Percentiles rank a stretch among this genome's conserved stretches.
phyloP scores from a whole-genome alignment of 1,140 invertebrate genomes.

The Camponotus pennsylvanicus region DNA sequence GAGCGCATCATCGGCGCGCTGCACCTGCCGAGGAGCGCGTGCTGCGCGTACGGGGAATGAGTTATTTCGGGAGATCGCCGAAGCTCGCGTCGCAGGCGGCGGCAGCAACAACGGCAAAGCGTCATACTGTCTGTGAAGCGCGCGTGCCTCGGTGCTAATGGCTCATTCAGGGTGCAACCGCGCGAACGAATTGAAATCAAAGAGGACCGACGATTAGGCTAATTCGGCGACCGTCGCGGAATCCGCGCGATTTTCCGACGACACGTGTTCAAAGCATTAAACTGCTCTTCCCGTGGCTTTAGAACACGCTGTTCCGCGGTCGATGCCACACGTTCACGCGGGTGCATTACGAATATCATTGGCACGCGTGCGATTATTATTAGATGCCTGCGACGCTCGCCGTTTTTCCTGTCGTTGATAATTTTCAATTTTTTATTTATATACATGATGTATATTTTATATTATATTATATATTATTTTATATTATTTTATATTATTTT shows the following conservation, averaged over 20 bases:
- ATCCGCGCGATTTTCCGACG: slow-evolving; percentile 20
- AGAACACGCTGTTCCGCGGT: slow-evolving; percentile 7
- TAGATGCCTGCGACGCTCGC: background rate
- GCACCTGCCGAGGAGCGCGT: slow-evolving; percentile 55
- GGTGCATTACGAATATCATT: slow-evolving; percentile 19
- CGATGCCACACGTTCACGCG: slow-evolving; percentile 21
- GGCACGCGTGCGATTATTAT: slow-evolving; percentile 30
- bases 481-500: too few relatives aligned
- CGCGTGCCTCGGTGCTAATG: slow-evolving; percentile 67
- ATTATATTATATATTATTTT: too few relatives aligned
- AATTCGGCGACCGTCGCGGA: slow-evolving; percentile 47
- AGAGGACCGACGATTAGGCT: slow-evolving; percentile 23
- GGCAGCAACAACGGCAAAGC: slow-evolving; percentile 43
- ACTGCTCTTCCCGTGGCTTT: background rate
- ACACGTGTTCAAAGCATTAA: background rate
- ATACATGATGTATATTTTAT: too few relatives aligned
- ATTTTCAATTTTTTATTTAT: background rate
- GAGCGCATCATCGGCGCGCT: slow-evolving; percentile 41
- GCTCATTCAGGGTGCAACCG: slow-evolving; percentile 65
- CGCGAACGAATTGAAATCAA: slow-evolving; percentile 67
- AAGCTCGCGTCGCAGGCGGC: background rate
- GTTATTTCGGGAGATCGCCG: slow-evolving; percentile 68
- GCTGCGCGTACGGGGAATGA: background rate
- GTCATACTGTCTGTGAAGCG: slow-evolving; percentile 73
- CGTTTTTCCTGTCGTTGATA: background rate